phyloP scores from a whole-genome alignment of 2,888 invertebrate genomes.

The Alentia gelatinosa region DNA sequence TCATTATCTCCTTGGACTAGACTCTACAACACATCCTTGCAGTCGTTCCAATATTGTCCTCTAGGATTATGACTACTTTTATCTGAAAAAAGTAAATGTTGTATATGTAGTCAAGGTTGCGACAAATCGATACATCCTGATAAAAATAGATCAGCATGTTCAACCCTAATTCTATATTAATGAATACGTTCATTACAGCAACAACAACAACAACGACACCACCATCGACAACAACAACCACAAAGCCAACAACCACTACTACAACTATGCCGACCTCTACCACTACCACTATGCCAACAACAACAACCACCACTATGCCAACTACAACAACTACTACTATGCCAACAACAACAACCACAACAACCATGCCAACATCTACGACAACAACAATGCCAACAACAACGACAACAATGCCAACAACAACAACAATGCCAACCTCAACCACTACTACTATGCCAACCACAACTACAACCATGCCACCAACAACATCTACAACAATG shows the following conservation, averaged over 20 bases:
- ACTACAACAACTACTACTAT: background rate
- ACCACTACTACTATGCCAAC: background rate
- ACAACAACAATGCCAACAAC: background rate
- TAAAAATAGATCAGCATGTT: too few relatives aligned
- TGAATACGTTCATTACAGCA: too few relatives aligned
- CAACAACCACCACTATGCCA: background rate
- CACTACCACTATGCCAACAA: background rate
- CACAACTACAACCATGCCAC: background rate
- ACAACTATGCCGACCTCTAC: background rate
- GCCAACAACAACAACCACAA: background rate
- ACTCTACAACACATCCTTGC: too few relatives aligned
- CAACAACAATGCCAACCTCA: background rate
- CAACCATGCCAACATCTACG: background rate
- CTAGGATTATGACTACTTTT: too few relatives aligned
- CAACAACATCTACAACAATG: background rate
- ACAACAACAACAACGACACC: background rate
- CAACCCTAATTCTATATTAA: too few relatives aligned
- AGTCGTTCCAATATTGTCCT: too few relatives aligned
- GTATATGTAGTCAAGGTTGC: too few relatives aligned
- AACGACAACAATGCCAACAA: background rate
- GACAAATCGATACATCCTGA: too few relatives aligned
- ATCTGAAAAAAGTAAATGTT: too few relatives aligned
- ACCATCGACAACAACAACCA: background rate
- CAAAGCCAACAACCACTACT: background rate
- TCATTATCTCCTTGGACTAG: too few relatives aligned